A percentile compares a stretch with the other conserved stretches of the same genome.
phyloP scores from a whole-genome alignment of 2,797 vertebrate genomes.

The Sylvilagus floridanus region DNA sequence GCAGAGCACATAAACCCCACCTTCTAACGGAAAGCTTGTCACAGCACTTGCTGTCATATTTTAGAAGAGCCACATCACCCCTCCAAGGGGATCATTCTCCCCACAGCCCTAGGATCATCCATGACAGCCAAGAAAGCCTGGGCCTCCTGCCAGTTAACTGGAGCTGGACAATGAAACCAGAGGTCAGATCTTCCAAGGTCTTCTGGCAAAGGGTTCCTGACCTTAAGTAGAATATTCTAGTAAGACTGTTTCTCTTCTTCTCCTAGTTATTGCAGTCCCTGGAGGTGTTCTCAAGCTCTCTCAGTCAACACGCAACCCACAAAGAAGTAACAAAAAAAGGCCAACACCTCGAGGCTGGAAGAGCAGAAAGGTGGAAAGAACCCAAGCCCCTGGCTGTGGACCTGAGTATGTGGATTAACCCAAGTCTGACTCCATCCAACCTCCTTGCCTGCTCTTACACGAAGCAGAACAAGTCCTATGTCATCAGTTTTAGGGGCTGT shows the following conservation, averaged over 20 bases:
- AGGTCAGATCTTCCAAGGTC: neutral
- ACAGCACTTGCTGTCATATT: neutral
- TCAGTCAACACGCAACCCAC: neutral
- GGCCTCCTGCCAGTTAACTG: neutral
- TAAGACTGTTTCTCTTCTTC: neutral
- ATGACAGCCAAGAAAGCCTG: neutral
- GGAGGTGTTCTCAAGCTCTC: neutral
- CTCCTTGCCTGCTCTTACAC: neutral
- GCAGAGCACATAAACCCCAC: neutral
- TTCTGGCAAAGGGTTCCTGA: neutral
- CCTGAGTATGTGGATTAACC: neutral
- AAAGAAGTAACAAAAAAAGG: neutral
- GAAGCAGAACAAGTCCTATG: neutral
- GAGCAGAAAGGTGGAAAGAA: neutral
- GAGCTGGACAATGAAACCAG: neutral
- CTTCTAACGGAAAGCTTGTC: neutral
- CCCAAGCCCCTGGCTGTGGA: neutral
- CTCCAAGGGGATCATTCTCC: too few relatives aligned
- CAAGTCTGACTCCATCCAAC: neutral
- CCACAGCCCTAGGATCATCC: too few relatives aligned
- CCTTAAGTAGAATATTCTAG: neutral
- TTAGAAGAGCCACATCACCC: neutral
- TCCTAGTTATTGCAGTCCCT: neutral
- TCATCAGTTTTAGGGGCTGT: neutral
- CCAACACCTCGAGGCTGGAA: neutral